Conservation (phyloP, 2,797 vertebrate species). For the Ceyx erithaca region DNA sequence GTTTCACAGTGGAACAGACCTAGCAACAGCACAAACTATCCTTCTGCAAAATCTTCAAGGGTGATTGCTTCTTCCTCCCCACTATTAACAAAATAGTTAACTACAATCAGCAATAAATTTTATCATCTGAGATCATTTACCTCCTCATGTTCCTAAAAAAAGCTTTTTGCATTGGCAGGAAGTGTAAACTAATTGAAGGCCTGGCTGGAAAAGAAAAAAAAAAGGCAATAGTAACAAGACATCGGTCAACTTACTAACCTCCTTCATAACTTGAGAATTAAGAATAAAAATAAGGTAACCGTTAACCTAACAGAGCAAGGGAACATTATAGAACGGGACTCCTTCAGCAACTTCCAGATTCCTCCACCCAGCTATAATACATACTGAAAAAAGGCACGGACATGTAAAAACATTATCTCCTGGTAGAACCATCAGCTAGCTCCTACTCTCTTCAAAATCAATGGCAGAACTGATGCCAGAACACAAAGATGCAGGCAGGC, state of each 20-base stretch:
- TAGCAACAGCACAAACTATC: neutral
- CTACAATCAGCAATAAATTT: slow-evolving; percentile 26
- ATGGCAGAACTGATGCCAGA: neutral
- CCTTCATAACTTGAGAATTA: slow-evolving; percentile 45
- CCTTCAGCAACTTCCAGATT: neutral
- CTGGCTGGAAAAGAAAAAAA: slow-evolving; percentile 28
- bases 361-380: neutral
- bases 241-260: slow-evolving; percentile 56
- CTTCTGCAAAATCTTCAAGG: neutral
- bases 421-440: neutral
- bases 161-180: slow-evolving; percentile 41
- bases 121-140: slow-evolving; percentile 30
- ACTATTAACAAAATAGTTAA: neutral
- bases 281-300: slow-evolving; percentile 28
- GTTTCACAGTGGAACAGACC: neutral
- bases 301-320: neutral
- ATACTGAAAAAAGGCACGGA: neutral
- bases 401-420: neutral
- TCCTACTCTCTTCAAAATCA: neutral
- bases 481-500: neutral
- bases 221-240: neutral
- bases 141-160: slow-evolving; percentile 8
- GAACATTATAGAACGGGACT: neutral
- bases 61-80: neutral
- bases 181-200: slow-evolving; percentile 60